Conservation (phyloP, 2,113 vertebrate genomes). For the Caracal caracal region DNA sequence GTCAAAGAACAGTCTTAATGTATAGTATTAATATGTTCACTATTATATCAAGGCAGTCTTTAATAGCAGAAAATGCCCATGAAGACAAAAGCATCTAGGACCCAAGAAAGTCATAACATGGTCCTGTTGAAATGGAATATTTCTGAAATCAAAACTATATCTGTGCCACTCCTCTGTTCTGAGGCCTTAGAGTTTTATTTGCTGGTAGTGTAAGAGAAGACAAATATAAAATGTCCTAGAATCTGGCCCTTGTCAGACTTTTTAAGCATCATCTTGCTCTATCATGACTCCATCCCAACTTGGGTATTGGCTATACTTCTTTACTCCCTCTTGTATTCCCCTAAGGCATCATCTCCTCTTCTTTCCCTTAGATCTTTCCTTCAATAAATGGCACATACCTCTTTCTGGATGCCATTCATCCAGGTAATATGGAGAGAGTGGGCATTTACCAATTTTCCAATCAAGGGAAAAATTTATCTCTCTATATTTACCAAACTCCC, state of each 20-base stretch:
- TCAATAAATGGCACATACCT: background rate
- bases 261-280: background rate
- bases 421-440: background rate
- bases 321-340: background rate
- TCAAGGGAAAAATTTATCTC: background rate
- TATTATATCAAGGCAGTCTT: background rate
- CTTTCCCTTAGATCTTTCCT: background rate
- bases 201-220: background rate
- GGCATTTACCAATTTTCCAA: background rate
- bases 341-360: background rate
- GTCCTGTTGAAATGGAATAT: background rate
- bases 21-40: background rate
- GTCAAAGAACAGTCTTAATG: background rate
- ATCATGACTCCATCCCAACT: background rate
- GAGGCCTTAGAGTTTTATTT: background rate
- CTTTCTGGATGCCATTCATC: background rate
- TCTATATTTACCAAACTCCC: background rate
- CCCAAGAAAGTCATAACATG: background rate
- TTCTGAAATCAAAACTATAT: conserved; percentile 2
- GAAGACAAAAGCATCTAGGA: background rate
- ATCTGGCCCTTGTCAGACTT: background rate
- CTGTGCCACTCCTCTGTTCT: background rate
- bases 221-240: background rate
- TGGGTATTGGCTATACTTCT: background rate
- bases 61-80: background rate